phyloP scores from a whole-genome alignment of 2,113 vertebrate species.

The Emydura subglobosa region DNA sequence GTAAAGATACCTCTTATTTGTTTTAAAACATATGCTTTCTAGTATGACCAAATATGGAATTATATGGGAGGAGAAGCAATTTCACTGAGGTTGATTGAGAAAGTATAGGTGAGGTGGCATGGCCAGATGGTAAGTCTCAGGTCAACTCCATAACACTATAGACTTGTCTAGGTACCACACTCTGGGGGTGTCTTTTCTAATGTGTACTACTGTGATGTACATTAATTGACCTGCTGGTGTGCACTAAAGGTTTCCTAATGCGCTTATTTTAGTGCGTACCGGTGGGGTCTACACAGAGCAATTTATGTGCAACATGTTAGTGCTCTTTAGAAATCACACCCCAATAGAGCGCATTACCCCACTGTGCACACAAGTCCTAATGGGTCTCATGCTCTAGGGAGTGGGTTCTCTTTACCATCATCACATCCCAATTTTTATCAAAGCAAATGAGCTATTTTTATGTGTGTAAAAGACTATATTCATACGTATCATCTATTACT shows the following conservation, averaged over 20 bases:
- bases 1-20: not conserved
- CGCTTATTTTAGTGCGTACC: not conserved
- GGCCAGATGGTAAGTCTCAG: not conserved
- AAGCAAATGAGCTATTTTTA: not conserved
- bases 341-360: not conserved
- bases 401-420: not conserved
- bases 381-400: not conserved
- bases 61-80: not conserved
- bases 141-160: not conserved
- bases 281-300: not conserved
- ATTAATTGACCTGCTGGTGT: not conserved
- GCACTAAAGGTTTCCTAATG: not conserved
- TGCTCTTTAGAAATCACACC: not conserved
- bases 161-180: not conserved
- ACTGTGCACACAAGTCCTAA: not conserved
- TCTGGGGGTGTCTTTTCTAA: not conserved
- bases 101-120: accelerated
- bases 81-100: accelerated
- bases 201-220: not conserved
- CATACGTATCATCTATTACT: accelerated
- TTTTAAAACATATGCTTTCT: not conserved
- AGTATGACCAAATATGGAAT: not conserved
- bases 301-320: not conserved
- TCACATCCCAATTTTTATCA: not conserved
- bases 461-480: accelerated